Base-by-base conservation (phyloP, 92 coral and sea anemone genomes). In the Desmophyllum pertusum region DNA sequence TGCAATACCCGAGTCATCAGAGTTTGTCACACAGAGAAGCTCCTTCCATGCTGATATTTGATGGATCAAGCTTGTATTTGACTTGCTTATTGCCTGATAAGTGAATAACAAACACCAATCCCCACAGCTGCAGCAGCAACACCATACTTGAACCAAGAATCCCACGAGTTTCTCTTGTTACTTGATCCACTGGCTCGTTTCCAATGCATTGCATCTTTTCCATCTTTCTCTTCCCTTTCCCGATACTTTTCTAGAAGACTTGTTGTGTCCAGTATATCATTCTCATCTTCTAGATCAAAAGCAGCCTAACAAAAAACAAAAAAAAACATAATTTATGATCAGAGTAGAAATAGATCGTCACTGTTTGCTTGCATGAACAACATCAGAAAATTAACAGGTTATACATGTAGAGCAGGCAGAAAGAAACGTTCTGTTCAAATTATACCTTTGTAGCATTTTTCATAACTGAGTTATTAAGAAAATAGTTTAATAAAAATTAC, bases 111-210 rank as follows among this genome's bases (percentile, higher is more conserved):
- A 13, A 96, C 92, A 68, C 98, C 98, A 38, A 96, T 80, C 10
- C 99, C 99, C 0, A 96, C 86, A 15, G 99, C 99, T 37, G 95
- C 78, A 3, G 97, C 99, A 5, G 99, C 99, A 51, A 96, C 81
- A 18, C 99, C 98, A 88, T 96, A 95, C 57, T 93, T 94, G 13
- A 90, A 52, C 92, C 92, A 94, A 10, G 82, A 79, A 15, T 90
- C 69, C 99, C 99, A 96, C 7, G 77, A 27, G 18, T 73, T 83
- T 68, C 90, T 71, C 21, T 89, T 83, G 75, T 78, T 81, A 17
- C 77, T 75, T 1, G 76, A 65, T 11, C 95, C 90, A 55, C 88
- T 80, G 63, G 86, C 73, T 57, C 81, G 72, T 29, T 23, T 73
- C 42, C 27, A 31, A 59, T 75, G 62, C 31, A 27, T 4, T n/a